A percentile compares a stretch with the other conserved stretches of the same genome.
Evolutionary conservation across 2,797 vertebrate species (phyloP).

Genomic region (Kryptolebias ocellatus): DNA sequence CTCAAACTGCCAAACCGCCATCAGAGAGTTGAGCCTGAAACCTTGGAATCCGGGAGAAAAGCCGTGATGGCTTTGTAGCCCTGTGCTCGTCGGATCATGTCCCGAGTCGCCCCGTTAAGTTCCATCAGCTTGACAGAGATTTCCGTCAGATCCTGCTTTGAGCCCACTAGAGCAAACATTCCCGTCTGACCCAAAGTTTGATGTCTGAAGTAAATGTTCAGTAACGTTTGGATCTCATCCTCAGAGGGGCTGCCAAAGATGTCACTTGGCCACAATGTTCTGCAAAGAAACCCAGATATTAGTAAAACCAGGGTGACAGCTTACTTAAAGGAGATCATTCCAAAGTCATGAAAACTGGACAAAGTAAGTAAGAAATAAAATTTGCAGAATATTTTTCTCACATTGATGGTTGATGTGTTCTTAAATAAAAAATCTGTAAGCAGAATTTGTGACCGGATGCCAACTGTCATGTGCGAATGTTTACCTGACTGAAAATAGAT

Average conservation of each 20-base stretch:
- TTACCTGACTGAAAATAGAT: no score
- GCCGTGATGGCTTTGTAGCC: slow-evolving; percentile 90
- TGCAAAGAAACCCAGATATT: slow-evolving; percentile 58
- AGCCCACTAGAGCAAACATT: slow-evolving; percentile 97
- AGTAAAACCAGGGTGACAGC: background rate
- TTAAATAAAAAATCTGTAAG: no score
- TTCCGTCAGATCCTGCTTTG: slow-evolving; percentile 92
- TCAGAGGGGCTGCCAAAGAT: slow-evolving; percentile 95
- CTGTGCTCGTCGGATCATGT: slow-evolving; percentile 92
- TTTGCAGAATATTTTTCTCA: background rate
- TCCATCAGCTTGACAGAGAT: slow-evolving; percentile 94
- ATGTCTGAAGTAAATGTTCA: slow-evolving; percentile 98
- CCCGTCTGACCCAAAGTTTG: slow-evolving; percentile 96
- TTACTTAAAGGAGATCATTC: no score
- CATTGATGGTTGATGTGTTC: no score
- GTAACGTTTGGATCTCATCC: slow-evolving; percentile 93
- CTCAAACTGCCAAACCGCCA: slow-evolving; percentile 62
- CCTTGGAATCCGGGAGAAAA: slow-evolving; percentile 92
- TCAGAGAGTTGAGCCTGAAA: slow-evolving; percentile 94
- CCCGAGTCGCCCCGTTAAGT: slow-evolving; percentile 93
- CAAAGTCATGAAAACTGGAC: no score
- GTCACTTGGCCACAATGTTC: slow-evolving; percentile 93
- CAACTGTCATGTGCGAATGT: no score
- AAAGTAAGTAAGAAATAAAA: no score
- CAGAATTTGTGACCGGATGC: no score